Evolutionary conservation across 2,888 invertebrate species (phyloP), one percentile per base, ranked within the genome.

Genomic region (Synanthedon andrenaeformis): DNA sequence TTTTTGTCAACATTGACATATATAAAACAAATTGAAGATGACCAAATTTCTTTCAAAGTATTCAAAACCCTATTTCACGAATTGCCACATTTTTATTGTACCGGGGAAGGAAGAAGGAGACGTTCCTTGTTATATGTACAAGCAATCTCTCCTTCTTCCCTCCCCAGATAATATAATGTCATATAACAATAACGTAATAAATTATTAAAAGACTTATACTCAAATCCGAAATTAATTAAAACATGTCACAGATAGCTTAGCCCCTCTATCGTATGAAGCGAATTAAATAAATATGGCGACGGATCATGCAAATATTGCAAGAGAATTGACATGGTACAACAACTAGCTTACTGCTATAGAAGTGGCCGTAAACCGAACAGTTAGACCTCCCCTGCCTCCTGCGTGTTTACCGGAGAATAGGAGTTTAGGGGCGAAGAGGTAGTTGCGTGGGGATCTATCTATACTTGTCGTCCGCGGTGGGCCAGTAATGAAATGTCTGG

Each of bases 251-350:
- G 54, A 54, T 49, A 5, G 45, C 45, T 8, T 35, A 54, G 41
- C 45, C 51, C 51, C 53, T 56, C 42, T 57, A 55, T 55, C 45
- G 45, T 35, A 12, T 45, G 59, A 60, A 61, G 59, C 57, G 58
- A 61, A 57, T 64, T 63, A 67, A 65, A 65, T 66, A 74, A 73
- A 74, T 69, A 74, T 56, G 61, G 61, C 54, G 61, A 60, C 54
- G 70, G 75, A 76, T 77, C 74, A 82, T 82, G 79, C 76, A 79
- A 82, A 84, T 82, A 72, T 58, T 59, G 62, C 69, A 73, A 77
- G 77, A 74, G 70, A 66, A 68, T 70, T 65, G 70, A 67, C 71
- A 65, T n/a, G 59, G 62, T 65, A 63, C 68, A 72, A 69, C 66
- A 72, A 69, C 66, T 65, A 68, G 66, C 62, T 62, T 28, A 50